Evolutionary conservation across 2,888 invertebrate genomes (phyloP).

Genomic region (Cataglyphis cursor): DNA sequence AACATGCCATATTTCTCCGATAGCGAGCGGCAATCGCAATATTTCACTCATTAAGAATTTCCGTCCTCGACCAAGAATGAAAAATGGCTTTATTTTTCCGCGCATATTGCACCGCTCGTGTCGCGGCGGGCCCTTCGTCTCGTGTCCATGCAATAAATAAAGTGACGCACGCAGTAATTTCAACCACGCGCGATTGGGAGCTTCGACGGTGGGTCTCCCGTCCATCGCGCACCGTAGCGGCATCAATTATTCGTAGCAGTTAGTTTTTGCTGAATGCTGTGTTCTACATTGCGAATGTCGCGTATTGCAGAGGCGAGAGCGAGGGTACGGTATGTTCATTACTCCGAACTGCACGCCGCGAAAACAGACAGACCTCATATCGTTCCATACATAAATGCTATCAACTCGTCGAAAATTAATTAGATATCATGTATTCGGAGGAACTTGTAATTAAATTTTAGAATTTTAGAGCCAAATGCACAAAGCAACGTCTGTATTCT

Average conservation of each 20-base stretch:
- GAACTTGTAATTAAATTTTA: constrained; percentile 27
- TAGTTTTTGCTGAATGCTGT: constrained; percentile 49
- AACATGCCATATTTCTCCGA: not conserved
- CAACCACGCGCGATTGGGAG: constrained; percentile 59
- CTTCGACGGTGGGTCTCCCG: constrained; percentile 56
- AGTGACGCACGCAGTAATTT: constrained; percentile 72
- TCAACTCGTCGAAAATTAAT: constrained; percentile 21
- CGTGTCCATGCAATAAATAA: constrained; percentile 78
- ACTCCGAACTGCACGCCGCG: constrained; percentile 14
- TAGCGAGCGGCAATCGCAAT: constrained; percentile 43
- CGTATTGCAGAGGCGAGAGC: not conserved
- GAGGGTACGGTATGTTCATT: constrained; percentile 12
- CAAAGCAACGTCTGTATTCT: constrained; percentile 12
- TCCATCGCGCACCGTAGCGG: constrained; percentile 48
- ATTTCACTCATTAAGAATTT: constrained; percentile 71
- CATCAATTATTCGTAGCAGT: constrained; percentile 68
- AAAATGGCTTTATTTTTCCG: constrained; percentile 67
- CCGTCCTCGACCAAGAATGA: constrained; percentile 61
- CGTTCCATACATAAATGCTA: not conserved
- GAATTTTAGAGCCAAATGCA: not conserved
- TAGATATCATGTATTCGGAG: not conserved
- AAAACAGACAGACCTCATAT: constrained; percentile 1
- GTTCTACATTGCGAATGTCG: constrained; percentile 40
- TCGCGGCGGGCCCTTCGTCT: constrained; percentile 74
- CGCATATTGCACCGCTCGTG: constrained; percentile 54